phyloP scores from a whole-genome alignment of 1,140 invertebrate genomes.

The Hylaeus anthracinus region DNA sequence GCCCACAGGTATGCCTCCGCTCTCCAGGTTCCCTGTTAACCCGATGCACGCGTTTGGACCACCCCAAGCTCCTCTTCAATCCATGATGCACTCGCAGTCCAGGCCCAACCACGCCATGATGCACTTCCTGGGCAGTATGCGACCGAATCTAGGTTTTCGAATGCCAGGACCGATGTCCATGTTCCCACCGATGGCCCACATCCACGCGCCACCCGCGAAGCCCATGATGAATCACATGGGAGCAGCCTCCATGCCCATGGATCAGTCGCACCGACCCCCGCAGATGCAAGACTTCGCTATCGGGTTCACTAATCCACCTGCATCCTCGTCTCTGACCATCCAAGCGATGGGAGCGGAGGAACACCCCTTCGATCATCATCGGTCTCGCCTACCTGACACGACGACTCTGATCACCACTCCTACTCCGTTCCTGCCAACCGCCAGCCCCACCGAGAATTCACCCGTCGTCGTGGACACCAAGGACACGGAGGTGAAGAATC shows the following conservation, averaged over 20 bases:
- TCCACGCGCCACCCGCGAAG: slow-evolving; percentile 34
- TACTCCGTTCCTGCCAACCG: slow-evolving; percentile 9
- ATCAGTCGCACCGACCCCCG: slow-evolving; percentile 20
- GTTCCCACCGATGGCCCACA: slow-evolving; percentile 49
- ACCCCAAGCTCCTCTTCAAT: slow-evolving; percentile 43
- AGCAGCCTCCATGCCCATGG: neutral
- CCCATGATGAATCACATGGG: slow-evolving; percentile 9
- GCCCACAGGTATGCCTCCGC: neutral
- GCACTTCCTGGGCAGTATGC: slow-evolving; percentile 51
- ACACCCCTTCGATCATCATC: slow-evolving; percentile 23
- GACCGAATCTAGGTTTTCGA: slow-evolving; percentile 41
- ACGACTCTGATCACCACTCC: slow-evolving; percentile 13
- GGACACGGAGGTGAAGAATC: neutral
- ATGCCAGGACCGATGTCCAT: slow-evolving; percentile 39
- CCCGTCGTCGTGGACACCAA: no score
- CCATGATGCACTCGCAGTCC: slow-evolving; percentile 42
- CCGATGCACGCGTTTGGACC: slow-evolving; percentile 28
- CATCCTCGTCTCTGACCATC: slow-evolving; percentile 28
- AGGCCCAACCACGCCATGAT: slow-evolving; percentile 46
- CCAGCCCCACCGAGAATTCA: neutral
- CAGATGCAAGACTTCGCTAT: slow-evolving; percentile 25
- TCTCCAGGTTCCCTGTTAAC: neutral
- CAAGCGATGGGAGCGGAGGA: slow-evolving; percentile 16
- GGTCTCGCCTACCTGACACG: slow-evolving; percentile 7
- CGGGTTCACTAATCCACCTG: slow-evolving; percentile 31